Base-by-base conservation (phyloP, 2,888 invertebrate genomes). In the Pherbina coryleti region DNA sequence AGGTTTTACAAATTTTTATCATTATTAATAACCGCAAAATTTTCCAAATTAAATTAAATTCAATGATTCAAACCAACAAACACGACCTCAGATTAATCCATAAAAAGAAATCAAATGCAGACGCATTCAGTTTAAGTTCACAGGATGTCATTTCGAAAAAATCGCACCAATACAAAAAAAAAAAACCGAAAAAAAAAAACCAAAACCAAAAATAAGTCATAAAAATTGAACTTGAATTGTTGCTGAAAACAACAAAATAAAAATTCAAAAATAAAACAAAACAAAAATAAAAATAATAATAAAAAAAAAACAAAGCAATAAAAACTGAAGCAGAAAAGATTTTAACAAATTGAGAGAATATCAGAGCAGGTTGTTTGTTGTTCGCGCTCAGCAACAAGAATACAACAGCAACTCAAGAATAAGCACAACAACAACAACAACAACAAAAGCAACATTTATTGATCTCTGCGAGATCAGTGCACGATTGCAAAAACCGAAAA, bases 361-460 rank as follows among this genome's bases (percentile, higher is more conserved):
- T 49, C 62, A 62, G 64, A 74, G 73, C 73, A 62, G 49, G 73
- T 74, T 62, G 17, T 17, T 55, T 17, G 17, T 25, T 51, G 67
- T 53, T 67, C 53, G 60, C 5, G 17, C 7, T 22, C 49, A 76
- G 28, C 69, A 73, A 51, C 74, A 72, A 60, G 28, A 19, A 17
- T 34, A 57, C 14, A 22, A 53, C 22, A 64, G 31, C 51, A 72
- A 71, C 34, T 28, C 4, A 49, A 62, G 34, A 49, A 64, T 8
- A 75, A 34, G 28, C n/a, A 51, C 64, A 74, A 11, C 74, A 51
- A 51, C 64, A 44, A 44, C 60, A 73, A 31, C 57, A 74, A 69
- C 53, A 70, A 62, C 49, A 14, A n/a, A 8, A 78, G 69, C 66
- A 79, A 77, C 64, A 76, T 76, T 37, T 66, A 77, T 62, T 71